phyloP scores from a whole-genome alignment of 2,888 invertebrate species.

The Aethes cnicana region DNA sequence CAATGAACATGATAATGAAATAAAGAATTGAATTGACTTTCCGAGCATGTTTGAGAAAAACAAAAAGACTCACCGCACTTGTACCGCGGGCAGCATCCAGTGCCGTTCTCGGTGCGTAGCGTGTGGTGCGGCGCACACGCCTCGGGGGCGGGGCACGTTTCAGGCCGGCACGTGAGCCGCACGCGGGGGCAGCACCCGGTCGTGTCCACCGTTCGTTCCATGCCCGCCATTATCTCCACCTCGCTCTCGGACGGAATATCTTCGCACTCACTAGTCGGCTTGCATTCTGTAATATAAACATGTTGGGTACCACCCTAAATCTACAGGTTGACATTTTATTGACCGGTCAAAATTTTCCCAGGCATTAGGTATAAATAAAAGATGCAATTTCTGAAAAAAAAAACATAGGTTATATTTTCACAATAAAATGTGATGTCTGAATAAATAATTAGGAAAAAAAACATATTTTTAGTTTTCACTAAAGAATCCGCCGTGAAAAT shows the following conservation, averaged over 20 bases:
- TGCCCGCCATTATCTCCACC: slow-evolving; percentile 82
- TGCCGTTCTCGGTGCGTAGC: slow-evolving; percentile 50
- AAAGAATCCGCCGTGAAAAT: too few relatives aligned
- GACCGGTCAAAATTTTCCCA: too few relatives aligned
- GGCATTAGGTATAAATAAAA: too few relatives aligned
- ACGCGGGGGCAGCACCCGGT: slow-evolving; percentile 87
- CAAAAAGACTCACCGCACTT: slow-evolving; percentile 81
- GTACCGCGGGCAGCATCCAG: slow-evolving; percentile 85
- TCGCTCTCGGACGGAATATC: slow-evolving; percentile 62
- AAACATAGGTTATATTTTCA: too few relatives aligned
- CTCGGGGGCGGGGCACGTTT: slow-evolving; percentile 84
- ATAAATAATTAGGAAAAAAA: too few relatives aligned
- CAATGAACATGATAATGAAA: too few relatives aligned
- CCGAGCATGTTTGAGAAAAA: background rate
- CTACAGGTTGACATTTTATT: too few relatives aligned
- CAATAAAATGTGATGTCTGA: too few relatives aligned
- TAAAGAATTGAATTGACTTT: too few relatives aligned
- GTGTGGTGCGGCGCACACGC: slow-evolving; percentile 83
- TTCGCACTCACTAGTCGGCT: slow-evolving; percentile 87
- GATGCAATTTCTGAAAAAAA: too few relatives aligned
- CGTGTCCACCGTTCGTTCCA: slow-evolving; percentile 69
- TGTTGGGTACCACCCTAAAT: too few relatives aligned
- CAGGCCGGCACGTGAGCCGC: slow-evolving; percentile 83
- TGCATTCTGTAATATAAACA: slow-evolving; percentile 82
- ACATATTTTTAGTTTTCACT: too few relatives aligned